Evolutionary conservation across 2,113 vertebrate genomes (phyloP), one percentile per base, ranked within the genome.

Genomic region (Talpa occidentalis): DNA sequence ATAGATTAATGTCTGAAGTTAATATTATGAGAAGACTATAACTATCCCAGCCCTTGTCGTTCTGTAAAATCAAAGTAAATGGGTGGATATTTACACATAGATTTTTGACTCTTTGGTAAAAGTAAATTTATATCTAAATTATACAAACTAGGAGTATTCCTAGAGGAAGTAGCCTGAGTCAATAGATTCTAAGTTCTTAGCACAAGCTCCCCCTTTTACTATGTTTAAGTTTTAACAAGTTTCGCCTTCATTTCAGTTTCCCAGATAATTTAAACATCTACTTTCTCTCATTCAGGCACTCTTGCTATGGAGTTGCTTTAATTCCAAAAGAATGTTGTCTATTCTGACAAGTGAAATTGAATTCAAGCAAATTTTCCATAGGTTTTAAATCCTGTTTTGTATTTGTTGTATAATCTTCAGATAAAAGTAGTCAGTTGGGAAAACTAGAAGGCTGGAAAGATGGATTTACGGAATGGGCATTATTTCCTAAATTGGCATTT

Each of bases 281-380:
- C 40, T 79, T 96, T 95, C 69, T 97, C 52, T 96, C 60, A 3
- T 82, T 78, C 62, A 82, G 95, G 91, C 11, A 84, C n/a, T 16
- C 7, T 89, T 93, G 78, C 76, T 94, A 52, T 95, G 95, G 76
- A 17, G 2, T 66, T 94, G 85, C 80, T 97, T 97, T 95, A 73
- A 94, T 97, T 97, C 69, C 32, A 89, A 97, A 97, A 87, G 94
- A 97, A 94, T 44, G 92, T 94, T 97, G 94, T 64, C 89, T 95
- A 95, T 95, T 96, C 92, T 97, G 96, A 97, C 78, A 97, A 96
- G 84, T 37, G 80, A 98, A 98, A 97, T 87, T 97, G 96, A 96
- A 96, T 87, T 94, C 92, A 97, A 93, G 93, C 78, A 95, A 95
- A 88, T 86, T 96, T 97, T 96, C 95, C 83, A 64, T 95, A 89